Conservation (phyloP, 2,113 vertebrate genomes). For the Piprites chloris region DNA sequence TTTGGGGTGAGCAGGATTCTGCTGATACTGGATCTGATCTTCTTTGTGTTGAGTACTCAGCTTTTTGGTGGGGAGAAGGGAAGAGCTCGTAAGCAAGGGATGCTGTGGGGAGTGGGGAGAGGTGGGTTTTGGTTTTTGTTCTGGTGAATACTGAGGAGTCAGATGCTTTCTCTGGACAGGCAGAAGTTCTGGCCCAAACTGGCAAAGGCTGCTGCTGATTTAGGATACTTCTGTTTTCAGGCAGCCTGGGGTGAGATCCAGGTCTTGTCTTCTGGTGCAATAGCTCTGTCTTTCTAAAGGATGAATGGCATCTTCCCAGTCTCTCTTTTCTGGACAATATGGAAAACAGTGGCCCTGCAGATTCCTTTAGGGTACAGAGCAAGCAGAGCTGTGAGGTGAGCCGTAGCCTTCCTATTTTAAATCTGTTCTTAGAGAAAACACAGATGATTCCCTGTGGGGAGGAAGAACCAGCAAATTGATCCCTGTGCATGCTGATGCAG, state of each 20-base stretch:
- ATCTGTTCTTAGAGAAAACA: background rate
- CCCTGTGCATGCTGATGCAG: background rate
- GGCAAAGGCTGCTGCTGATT: background rate
- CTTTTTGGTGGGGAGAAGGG: background rate
- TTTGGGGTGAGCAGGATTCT: background rate
- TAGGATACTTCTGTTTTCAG: background rate
- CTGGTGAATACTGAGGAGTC: background rate
- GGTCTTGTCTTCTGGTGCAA: background rate
- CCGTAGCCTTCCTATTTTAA: background rate
- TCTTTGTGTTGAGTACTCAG: background rate
- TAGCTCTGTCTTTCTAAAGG: background rate
- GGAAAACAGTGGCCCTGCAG: background rate
- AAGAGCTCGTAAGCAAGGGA: background rate
- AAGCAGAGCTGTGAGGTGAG: background rate
- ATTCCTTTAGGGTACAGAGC: background rate
- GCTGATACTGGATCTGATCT: background rate
- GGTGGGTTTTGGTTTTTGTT: background rate
- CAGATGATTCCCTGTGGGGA: background rate
- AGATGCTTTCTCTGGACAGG: background rate
- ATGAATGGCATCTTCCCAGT: background rate
- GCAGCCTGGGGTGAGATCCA: background rate
- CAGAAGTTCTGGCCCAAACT: background rate
- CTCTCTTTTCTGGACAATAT: background rate
- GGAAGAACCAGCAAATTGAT: background rate
- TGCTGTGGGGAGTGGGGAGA: background rate